Evolutionary conservation across 2,113 vertebrate species (phyloP).

Genomic region (Fregetta grallaria): DNA sequence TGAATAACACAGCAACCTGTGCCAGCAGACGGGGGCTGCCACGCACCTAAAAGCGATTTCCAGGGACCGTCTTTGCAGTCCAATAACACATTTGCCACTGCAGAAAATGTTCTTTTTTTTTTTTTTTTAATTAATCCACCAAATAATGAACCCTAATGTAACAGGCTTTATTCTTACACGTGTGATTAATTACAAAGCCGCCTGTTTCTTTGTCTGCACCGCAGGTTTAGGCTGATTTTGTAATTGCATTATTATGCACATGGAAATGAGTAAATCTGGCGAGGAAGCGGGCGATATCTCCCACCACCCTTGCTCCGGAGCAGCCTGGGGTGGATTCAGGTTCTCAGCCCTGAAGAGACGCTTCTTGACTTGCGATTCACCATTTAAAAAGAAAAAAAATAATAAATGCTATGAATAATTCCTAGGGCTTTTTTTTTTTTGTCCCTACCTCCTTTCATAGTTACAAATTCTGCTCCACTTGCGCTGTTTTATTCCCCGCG

Average conservation of each 20-base stretch:
- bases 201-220: not conserved
- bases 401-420: not conserved
- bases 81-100: not conserved
- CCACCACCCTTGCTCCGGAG: not conserved
- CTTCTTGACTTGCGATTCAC: not conserved
- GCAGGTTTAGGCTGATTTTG: not conserved
- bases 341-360: not conserved
- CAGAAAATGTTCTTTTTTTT: not conserved
- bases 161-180: not conserved
- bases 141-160: not conserved
- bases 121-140: not conserved
- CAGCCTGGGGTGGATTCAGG: not conserved
- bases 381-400: not conserved
- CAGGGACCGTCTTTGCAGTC: not conserved
- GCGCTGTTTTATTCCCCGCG: not conserved
- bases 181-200: not conserved
- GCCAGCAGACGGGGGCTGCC: not conserved
- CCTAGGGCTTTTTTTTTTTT: not conserved
- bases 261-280: not conserved
- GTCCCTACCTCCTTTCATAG: not conserved
- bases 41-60: not conserved
- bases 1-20: not conserved
- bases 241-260: not conserved
- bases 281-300: not conserved
- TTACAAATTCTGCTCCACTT: not conserved